phyloP scores from a whole-genome alignment of 92 coral and sea anemone species.

The Isaurus tuberculatus region DNA sequence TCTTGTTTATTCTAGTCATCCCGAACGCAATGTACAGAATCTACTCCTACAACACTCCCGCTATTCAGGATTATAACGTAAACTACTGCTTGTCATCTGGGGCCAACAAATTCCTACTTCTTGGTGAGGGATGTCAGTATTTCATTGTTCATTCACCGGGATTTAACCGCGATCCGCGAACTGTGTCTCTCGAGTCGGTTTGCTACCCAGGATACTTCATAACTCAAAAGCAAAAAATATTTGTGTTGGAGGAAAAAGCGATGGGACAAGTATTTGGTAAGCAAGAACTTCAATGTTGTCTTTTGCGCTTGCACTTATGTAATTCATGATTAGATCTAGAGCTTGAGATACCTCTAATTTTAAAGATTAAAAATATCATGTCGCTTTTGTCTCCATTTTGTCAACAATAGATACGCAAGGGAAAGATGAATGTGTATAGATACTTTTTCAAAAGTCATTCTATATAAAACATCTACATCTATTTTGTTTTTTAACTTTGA shows the following conservation, averaged over 20 bases:
- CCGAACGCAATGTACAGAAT: conserved; percentile 74
- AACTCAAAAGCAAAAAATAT: conserved; percentile 69
- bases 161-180: conserved; percentile 77
- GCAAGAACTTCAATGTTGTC: neutral
- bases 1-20: conserved; percentile 57
- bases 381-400: no score
- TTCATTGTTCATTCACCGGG: conserved; percentile 93
- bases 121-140: conserved; percentile 78
- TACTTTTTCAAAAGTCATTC: no score
- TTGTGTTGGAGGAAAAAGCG: conserved; percentile 51
- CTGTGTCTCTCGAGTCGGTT: conserved; percentile 87
- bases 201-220: conserved; percentile 81
- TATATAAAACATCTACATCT: no score
- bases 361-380: no score
- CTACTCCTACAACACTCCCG: conserved; percentile 83
- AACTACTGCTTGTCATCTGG: conserved; percentile 68
- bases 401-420: no score
- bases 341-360: no score
- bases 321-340: no score
- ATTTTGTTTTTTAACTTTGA: no score
- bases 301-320: neutral
- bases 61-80: conserved; percentile 60
- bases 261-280: conserved; percentile 73
- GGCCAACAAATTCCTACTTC: conserved; percentile 45
- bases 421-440: no score